A percentile compares a stretch with the other conserved stretches of the same genome.
These are phyloP conservation scores for Eira barbara DNA, from an alignment of 2,113 vertebrate species.

Conservation along the genomic window DNA sequence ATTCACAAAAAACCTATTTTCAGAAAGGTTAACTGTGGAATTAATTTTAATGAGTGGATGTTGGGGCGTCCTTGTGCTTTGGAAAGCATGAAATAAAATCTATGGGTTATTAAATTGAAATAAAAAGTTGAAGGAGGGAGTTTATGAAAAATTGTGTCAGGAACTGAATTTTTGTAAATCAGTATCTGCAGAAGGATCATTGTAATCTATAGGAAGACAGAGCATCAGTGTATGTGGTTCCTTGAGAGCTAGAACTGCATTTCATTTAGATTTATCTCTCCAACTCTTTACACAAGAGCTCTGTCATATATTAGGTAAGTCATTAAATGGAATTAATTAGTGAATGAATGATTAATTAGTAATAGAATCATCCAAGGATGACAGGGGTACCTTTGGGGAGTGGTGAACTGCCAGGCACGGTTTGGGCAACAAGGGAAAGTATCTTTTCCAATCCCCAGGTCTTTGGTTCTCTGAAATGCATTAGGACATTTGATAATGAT, in stretches of 20 bases:
- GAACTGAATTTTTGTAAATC: not conserved
- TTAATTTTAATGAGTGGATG: not conserved
- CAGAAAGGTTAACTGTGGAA: not conserved
- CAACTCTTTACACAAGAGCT: not conserved
- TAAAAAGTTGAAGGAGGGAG: not conserved
- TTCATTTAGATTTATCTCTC: not conserved
- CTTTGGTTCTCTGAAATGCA: not conserved
- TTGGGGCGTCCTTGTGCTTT: not conserved
- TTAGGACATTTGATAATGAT: not conserved
- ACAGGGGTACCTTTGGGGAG: not conserved
- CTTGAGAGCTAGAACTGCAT: not conserved
- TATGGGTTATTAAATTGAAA: not conserved
- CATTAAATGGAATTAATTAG: not conserved
- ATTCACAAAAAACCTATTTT: not conserved
- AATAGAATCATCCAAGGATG: not conserved
- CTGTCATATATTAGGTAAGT: not conserved
- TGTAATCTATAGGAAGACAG: not conserved
- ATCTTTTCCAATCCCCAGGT: not conserved
- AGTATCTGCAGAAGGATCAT: not conserved
- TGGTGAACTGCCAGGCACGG: not conserved
- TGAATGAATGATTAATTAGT: not conserved
- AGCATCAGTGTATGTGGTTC: not conserved
- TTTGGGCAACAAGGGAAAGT: not conserved
- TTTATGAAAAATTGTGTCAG: not conserved
- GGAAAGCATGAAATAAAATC: constrained; percentile 25